Evolutionary conservation across 2,113 vertebrate genomes (phyloP).

Genomic region (Tyrannus savana): DNA sequence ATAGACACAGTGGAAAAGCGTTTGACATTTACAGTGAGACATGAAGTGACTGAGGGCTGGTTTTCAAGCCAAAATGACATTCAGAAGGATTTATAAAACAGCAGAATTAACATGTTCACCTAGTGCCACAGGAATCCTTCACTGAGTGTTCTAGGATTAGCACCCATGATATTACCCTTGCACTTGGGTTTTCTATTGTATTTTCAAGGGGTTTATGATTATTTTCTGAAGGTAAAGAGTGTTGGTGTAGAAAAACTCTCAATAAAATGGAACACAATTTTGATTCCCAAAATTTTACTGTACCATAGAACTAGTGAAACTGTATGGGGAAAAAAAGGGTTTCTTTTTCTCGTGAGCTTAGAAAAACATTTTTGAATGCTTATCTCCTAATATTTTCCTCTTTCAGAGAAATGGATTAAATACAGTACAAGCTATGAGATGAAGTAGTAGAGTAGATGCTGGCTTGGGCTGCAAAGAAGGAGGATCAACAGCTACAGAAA

Average conservation of each 20-base stretch:
- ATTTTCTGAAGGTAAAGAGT: background rate
- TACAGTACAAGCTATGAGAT: background rate
- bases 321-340: rapidly evolving
- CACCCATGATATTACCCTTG: background rate
- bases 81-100: background rate
- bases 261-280: background rate
- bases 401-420: background rate
- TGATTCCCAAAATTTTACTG: background rate
- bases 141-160: background rate
- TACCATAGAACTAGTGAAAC: background rate
- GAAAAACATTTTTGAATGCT: background rate
- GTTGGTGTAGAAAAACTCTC: background rate
- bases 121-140: background rate
- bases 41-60: background rate
- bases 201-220: background rate
- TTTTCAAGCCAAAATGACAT: background rate
- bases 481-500: background rate
- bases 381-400: background rate
- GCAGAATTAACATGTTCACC: background rate
- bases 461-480: background rate
- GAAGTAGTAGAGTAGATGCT: background rate
- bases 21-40: background rate
- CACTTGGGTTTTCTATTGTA: background rate
- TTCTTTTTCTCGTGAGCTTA: background rate
- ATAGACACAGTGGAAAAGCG: background rate